Conservation (phyloP, 2,888 invertebrate species). For the Erannis defoliaria region DNA sequence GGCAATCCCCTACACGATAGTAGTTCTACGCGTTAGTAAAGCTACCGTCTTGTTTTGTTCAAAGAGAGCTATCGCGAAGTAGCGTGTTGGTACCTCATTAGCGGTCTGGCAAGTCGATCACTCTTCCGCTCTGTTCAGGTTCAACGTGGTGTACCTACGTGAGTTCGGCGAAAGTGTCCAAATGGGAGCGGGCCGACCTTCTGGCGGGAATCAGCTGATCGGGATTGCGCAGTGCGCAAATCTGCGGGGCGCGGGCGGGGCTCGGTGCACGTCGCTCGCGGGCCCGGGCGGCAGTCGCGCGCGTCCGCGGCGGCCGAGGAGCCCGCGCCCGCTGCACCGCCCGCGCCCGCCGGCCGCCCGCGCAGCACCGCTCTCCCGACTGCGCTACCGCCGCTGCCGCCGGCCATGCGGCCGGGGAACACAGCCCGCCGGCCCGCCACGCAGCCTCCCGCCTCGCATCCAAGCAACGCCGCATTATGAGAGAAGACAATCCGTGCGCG, state of each 20-base stretch:
- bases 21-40: too few relatives aligned
- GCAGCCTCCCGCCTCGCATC: conserved; percentile 51
- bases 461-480: conserved; percentile 67
- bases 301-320: conserved; percentile 56
- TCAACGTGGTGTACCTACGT: conserved; percentile 27
- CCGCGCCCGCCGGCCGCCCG: conserved; percentile 28
- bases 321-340: conserved; percentile 43
- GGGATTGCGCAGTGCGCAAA: conserved; percentile 86
- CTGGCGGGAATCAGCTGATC: conserved; percentile 86
- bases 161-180: conserved; percentile 62
- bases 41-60: not conserved
- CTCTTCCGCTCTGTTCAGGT: conserved; percentile 41
- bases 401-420: conserved; percentile 41
- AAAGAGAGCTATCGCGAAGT: conserved; percentile 8
- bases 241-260: conserved; percentile 65
- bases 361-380: conserved; percentile 58
- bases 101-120: conserved; percentile 23
- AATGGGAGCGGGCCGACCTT: conserved; percentile 69
- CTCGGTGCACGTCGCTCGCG: conserved; percentile 54
- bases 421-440: conserved; percentile 48
- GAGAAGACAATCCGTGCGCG: conserved; percentile 71
- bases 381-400: not conserved
- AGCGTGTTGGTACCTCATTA: conserved; percentile 26
- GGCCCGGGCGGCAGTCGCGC: conserved; percentile 48
- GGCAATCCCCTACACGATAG: not conserved